Base-by-base conservation (phyloP, 2,113 vertebrate genomes). In the Nanger granti region DNA sequence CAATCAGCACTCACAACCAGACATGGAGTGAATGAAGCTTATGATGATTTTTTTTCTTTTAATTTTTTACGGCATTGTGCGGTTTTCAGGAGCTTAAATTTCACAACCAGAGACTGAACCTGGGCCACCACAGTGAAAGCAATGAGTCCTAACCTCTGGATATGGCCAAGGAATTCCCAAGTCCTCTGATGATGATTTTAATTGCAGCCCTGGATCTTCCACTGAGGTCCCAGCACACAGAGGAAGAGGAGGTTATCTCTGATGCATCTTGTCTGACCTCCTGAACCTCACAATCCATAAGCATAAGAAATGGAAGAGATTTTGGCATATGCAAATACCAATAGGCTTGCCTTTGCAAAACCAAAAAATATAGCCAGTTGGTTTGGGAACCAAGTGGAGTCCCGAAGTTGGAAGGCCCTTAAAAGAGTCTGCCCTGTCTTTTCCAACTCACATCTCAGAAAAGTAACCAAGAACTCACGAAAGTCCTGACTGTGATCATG, bases 31-130 rank as follows among this genome's bases (percentile, higher is more conserved):
- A 86, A 60, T 8, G 59, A 44, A 6, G 7, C 34, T 52, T 92
- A 22, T 17, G 28, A 82, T 22, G 14, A 37, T 22, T 47, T 34
- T 31, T 28, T 28, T 79, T 49, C 29, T 82, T 10, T 17, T 31
- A 15, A 31, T 29, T 82, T 82, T 82, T 20, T 18, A 4, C 0
- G 0, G 1, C 14, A 5, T 5, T 80, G 14, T 0, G 2, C 4
- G 0, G 2, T 82, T 82, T 82, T 17, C 2, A 11, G 79, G 47
- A 49, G 10, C 79, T 82, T 49, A 73, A 31, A 28, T 82, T 49
- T 4, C 44, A 49, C 44, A 18, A 52, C 47, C 15, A 52, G 79
- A 49, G 8, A 82, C 29, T 82, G 14, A 82, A 83, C 3, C 49
- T 52, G 47, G 80, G 29, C 29, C 80, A 22, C 49, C 5, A 7